Base-by-base conservation (phyloP, 2,113 vertebrate genomes). In the Hippocampus zosterae region DNA sequence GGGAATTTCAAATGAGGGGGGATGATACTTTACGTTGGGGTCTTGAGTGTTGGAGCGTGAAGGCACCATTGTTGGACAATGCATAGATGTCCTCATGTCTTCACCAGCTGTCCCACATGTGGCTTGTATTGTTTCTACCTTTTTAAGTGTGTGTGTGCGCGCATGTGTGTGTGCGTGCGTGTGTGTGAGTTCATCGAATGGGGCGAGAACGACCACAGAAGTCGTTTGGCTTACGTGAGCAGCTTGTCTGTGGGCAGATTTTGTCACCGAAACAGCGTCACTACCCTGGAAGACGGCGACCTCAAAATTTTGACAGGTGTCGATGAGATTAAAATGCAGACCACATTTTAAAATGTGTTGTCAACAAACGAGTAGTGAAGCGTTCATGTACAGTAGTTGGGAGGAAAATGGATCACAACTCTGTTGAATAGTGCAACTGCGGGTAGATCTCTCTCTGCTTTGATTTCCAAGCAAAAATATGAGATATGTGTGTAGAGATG, bases 241-340 rank as follows among this genome's bases (percentile, higher is more conserved):
- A 44, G 62, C 62, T 5, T 65, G 62, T 44, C 21, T 46, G 40
- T 29, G 62, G 41, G 41, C n/a, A 44, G 62, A 65, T 46, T 42
- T 65, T 65, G 62, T 44, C 62, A 44, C 40, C 3, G 12, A 44
- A 65, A 65, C 62, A 15, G 23, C 62, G 62, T 65, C 62, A 65
- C 41, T 44, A 25, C 41, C 13, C 40, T 44, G 41, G 41, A 65
- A 16, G 29, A 65, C 23, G 23, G 37, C 61, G 25, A 44, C 41
- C n/a, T 44, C 41, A 25, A 65, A 25, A 65, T 40, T 41, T 37
- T 42, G n/a, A 42, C 41, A 65, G 40, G 40, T 64, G 18, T 62
- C 40, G 37, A 40, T 41, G 33, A 37, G 19, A 62, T 40, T 23
- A 13, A 23, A 64, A 64, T 40, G 60, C 8, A 40, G 59, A 19